A percentile compares a stretch with the other conserved stretches of the same genome.
These are phyloP conservation scores for Trichomycterus rosablanca DNA, from an alignment of 2,113 vertebrate species.

Conservation along the genomic window DNA sequence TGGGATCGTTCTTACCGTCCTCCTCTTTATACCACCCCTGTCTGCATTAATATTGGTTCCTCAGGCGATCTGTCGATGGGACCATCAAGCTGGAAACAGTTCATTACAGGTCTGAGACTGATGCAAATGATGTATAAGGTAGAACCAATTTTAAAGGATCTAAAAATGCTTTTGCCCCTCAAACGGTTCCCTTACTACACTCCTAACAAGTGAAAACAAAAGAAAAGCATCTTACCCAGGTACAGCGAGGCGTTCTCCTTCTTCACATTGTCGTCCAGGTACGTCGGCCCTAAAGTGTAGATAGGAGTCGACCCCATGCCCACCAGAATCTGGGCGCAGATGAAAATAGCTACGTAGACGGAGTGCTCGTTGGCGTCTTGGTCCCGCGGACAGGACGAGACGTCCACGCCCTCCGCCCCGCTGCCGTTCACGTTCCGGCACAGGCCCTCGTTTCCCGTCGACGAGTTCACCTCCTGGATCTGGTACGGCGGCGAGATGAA, in stretches of 20 bases:
- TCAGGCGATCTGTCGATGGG: no score
- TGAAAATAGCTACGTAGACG: conserved; percentile 89
- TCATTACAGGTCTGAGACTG: no score
- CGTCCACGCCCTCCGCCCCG: conserved; percentile 62
- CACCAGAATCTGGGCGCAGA: conserved; percentile 93
- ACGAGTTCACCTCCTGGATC: conserved; percentile 86
- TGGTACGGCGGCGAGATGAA: conserved; percentile 96
- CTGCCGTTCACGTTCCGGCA: conserved; percentile 74
- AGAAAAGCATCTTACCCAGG: conserved; percentile 88
- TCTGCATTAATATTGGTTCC: no score
- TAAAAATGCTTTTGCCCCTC: no score
- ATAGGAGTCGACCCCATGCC: conserved; percentile 99
- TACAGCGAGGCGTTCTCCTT: conserved; percentile 96
- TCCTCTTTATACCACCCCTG: no score
- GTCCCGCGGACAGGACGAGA: conserved; percentile 74
- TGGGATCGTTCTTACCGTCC: no score
- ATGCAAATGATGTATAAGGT: no score
- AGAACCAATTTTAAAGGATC: no score
- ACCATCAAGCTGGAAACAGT: no score
- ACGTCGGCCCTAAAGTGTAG: conserved; percentile 96
- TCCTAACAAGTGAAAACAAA: no score
- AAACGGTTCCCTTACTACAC: no score
- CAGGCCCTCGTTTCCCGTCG: conserved; percentile 78
- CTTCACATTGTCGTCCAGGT: conserved; percentile 97
- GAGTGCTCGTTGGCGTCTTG: conserved; percentile 84